Conservation (phyloP, 2,888 invertebrate species). For the Geotrupes spiniger region DNA sequence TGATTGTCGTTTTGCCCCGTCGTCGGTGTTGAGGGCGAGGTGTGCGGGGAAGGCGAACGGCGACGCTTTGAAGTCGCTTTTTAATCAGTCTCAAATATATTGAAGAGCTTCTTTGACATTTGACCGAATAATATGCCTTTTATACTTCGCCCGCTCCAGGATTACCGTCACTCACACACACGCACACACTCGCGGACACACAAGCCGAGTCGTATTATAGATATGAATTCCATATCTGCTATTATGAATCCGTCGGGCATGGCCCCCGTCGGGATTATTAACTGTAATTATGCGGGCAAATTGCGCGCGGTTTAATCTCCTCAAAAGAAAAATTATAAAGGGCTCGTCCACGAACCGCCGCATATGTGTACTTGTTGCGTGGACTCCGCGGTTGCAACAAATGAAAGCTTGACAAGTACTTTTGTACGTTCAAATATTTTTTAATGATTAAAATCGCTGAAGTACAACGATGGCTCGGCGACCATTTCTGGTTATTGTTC, state of each 20-base stretch:
- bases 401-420: too few species aligned
- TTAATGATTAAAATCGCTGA: too few species aligned
- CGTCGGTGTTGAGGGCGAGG: slow-evolving; percentile 1
- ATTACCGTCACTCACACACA: slow-evolving; percentile 8
- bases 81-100: slow-evolving; percentile 50
- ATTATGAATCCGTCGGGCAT: slow-evolving; percentile 1
- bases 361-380: too few species aligned
- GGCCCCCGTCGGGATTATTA: not conserved
- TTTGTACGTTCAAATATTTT: too few species aligned
- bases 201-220: not conserved
- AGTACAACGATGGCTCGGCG: too few species aligned
- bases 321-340: slow-evolving; percentile 3
- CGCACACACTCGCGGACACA: too few species aligned
- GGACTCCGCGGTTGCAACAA: too few species aligned
- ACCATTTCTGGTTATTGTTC: too few species aligned
- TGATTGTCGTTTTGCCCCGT: slow-evolving; percentile 50
- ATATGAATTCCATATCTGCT: slow-evolving; percentile 20
- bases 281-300: slow-evolving; percentile 1
- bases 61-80: slow-evolving; percentile 50
- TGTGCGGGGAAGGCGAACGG: slow-evolving; percentile 15
- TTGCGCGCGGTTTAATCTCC: slow-evolving; percentile 2
- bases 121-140: slow-evolving; percentile 52
- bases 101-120: slow-evolving; percentile 50
- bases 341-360: too few species aligned
- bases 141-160: slow-evolving; percentile 31